A percentile compares a stretch with the other conserved stretches of the same genome.
Evolutionary conservation across 2,888 invertebrate species (phyloP).

Genomic region (Strigamia crassipes): DNA sequence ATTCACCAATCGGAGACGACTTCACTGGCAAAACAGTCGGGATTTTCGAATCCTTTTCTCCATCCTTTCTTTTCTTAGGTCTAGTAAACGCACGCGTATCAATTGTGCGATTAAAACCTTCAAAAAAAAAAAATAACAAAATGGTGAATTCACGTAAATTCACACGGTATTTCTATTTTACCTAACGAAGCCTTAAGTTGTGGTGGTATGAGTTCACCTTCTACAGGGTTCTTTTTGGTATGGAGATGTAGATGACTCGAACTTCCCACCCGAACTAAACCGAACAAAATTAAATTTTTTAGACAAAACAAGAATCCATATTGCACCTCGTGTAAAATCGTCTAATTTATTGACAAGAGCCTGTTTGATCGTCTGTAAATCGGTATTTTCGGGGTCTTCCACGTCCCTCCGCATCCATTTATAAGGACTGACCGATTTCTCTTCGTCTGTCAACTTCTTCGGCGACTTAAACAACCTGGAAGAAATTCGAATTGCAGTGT

Average conservation of each 20-base stretch:
- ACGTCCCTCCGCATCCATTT: slow-evolving; percentile 59
- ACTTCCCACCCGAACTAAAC: not conserved
- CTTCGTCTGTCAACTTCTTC: slow-evolving; percentile 55
- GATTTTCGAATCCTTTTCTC: not conserved
- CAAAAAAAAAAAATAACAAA: slow-evolving; percentile 13
- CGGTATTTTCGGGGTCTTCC: slow-evolving; percentile 57
- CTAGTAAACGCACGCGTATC: slow-evolving; percentile 59
- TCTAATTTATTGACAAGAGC: slow-evolving; percentile 57
- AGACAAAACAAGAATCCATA: not conserved
- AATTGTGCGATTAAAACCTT: slow-evolving; percentile 50
- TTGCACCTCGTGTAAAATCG: slow-evolving; percentile 56
- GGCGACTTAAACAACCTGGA: slow-evolving; percentile 59
- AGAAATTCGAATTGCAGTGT: not conserved
- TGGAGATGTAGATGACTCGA: not conserved
- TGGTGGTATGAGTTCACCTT: not conserved
- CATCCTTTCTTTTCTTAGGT: slow-evolving; percentile 54
- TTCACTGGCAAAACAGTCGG: not conserved
- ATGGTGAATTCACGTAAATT: no score
- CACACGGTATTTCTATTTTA: no score
- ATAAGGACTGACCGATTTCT: slow-evolving; percentile 56
- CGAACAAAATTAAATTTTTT: not conserved
- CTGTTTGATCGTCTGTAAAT: slow-evolving; percentile 56
- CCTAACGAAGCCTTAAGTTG: slow-evolving; percentile 7
- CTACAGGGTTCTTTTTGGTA: not conserved
- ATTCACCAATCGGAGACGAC: not conserved